A percentile compares a stretch with the other conserved stretches of the same genome.
phyloP scores from a whole-genome alignment of 1,140 invertebrate species.

The Halotydeus destructor region DNA sequence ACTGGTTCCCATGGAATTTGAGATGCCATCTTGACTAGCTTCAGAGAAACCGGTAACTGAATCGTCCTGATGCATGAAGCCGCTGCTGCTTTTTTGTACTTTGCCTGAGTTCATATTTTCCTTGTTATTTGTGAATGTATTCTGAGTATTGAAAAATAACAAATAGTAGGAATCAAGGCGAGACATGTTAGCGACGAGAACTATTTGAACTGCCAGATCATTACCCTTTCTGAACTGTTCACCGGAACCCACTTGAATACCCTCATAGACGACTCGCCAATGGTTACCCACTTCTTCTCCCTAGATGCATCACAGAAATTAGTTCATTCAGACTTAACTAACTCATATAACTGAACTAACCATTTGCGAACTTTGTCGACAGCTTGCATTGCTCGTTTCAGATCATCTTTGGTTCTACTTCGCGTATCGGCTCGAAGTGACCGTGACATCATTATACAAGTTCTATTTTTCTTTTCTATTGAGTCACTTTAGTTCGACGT shows the following conservation, averaged over 20 bases:
- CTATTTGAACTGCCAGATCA: too few relatives aligned
- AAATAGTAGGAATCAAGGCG: too few relatives aligned
- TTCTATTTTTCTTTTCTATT: too few relatives aligned
- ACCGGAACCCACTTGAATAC: slow-evolving; percentile 96
- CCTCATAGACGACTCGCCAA: slow-evolving; percentile 92
- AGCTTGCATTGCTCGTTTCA: slow-evolving; percentile 93
- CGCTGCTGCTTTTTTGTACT: too few relatives aligned
- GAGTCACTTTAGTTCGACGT: too few relatives aligned
- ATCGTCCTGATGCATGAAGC: slow-evolving; percentile 12
- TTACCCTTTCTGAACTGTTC: slow-evolving; percentile 19
- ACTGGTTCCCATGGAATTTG: slow-evolving; percentile 5
- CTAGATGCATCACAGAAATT: slow-evolving; percentile 30
- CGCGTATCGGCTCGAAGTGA: slow-evolving; percentile 84
- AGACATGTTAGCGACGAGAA: too few relatives aligned
- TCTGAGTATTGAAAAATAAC: too few relatives aligned
- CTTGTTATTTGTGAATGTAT: too few relatives aligned
- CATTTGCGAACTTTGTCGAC: slow-evolving; percentile 95
- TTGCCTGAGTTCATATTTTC: too few relatives aligned
- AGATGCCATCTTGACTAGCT: slow-evolving; percentile 9
- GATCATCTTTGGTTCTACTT: slow-evolving; percentile 93
- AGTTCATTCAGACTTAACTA: not conserved
- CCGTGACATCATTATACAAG: slow-evolving; percentile 79
- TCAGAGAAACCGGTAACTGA: slow-evolving; percentile 13
- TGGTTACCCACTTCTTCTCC: slow-evolving; percentile 97
- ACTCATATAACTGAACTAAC: slow-evolving; percentile 36